Evolutionary conservation across 2,797 vertebrate species (phyloP).

Genomic region (Liasis olivaceus): DNA sequence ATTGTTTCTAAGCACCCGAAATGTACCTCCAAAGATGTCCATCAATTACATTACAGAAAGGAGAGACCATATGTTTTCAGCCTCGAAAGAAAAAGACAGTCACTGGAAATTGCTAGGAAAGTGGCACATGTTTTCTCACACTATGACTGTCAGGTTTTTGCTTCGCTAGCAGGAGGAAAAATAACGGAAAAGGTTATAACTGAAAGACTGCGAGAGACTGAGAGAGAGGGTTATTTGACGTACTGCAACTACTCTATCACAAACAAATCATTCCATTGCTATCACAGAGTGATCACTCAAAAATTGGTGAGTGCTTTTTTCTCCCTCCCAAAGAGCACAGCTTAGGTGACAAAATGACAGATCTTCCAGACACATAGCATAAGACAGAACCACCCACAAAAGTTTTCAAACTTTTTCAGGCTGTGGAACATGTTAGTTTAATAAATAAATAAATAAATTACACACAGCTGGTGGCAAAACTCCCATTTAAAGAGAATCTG

Average conservation of each 20-base stretch:
- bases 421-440: neutral
- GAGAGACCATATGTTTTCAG: neutral
- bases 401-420: neutral
- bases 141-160: neutral
- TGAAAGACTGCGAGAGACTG: constrained; percentile 61
- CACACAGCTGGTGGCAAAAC: neutral
- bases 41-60: neutral
- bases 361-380: neutral
- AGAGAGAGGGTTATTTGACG: constrained; percentile 58
- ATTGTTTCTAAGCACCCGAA: too few species aligned
- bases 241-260: constrained; percentile 59
- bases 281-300: neutral
- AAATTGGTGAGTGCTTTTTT: neutral
- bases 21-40: neutral
- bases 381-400: neutral
- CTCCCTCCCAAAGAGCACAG: neutral
- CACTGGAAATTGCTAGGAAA: neutral
- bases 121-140: constrained; percentile 7
- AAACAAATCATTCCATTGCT: neutral
- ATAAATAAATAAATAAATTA: neutral
- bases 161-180: neutral
- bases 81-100: neutral
- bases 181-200: neutral
- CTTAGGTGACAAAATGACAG: neutral
- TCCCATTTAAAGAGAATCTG: neutral